Percentiles rank a stretch among this genome's conserved stretches.
Evolutionary conservation across 2,888 invertebrate species (phyloP).

Genomic region (Agriopis leucophaearia): DNA sequence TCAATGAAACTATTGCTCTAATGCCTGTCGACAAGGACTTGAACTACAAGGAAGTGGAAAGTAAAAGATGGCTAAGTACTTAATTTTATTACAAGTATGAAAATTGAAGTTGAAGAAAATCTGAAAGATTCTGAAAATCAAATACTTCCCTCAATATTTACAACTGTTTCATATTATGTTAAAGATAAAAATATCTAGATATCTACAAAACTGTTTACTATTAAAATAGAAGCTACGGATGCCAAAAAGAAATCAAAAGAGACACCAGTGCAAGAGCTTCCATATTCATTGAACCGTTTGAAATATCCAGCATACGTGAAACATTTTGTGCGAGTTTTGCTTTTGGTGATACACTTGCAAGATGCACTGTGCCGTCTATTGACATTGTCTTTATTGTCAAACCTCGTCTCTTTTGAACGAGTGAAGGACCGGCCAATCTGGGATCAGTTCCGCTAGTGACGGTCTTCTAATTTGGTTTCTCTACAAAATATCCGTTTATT

Average conservation of each 20-base stretch:
- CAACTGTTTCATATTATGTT: slow-evolving; percentile 14
- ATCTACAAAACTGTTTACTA: slow-evolving; percentile 35
- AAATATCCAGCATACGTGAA: slow-evolving; percentile 57
- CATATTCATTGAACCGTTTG: slow-evolving; percentile 61
- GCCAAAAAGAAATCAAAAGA: slow-evolving; percentile 38
- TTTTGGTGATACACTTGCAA: slow-evolving; percentile 75
- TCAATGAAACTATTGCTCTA: slow-evolving; percentile 43
- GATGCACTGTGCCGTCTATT: slow-evolving; percentile 79
- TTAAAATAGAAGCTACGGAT: slow-evolving; percentile 35
- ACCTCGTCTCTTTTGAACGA: slow-evolving; percentile 95
- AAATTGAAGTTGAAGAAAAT: slow-evolving; percentile 12
- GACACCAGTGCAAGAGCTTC: slow-evolving; percentile 52
- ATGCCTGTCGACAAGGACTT: slow-evolving; percentile 38
- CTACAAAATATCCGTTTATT: slow-evolving; percentile 82
- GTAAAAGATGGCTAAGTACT: slow-evolving; percentile 38
- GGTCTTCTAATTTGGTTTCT: slow-evolving; percentile 90
- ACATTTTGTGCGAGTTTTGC: slow-evolving; percentile 73
- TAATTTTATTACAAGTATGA: slow-evolving; percentile 10
- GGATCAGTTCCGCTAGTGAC: slow-evolving; percentile 97
- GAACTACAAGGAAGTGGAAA: slow-evolving; percentile 33
- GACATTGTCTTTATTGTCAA: slow-evolving; percentile 84
- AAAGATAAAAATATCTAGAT: slow-evolving; percentile 13
- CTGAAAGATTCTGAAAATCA: slow-evolving; percentile 15
- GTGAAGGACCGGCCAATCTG: slow-evolving; percentile 97
- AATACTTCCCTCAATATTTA: slow-evolving; percentile 10